Percentiles rank a stretch among this genome's conserved stretches.
Conservation (phyloP, 2,888 invertebrate genomes). For the Euplexia lucipara region DNA sequence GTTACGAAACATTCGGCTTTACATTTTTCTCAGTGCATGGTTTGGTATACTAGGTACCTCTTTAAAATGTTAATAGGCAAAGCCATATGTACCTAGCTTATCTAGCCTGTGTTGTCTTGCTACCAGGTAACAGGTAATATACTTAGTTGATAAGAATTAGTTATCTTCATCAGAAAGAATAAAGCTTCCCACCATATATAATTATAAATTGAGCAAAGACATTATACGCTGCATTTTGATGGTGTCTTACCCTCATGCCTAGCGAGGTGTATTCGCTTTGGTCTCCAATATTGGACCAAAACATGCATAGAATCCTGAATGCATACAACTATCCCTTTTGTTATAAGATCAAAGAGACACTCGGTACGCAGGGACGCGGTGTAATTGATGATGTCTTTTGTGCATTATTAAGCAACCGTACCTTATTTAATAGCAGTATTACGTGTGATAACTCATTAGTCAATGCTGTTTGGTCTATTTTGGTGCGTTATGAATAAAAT, state of each 20-base stretch:
- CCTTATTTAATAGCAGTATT: conserved; percentile 65
- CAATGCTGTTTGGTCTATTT: conserved; percentile 39
- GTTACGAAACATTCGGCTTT: too few relatives aligned
- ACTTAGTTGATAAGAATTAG: too few relatives aligned
- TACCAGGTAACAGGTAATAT: too few relatives aligned
- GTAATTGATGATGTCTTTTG: conserved; percentile 77
- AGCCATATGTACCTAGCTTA: too few relatives aligned
- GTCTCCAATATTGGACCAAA: conserved; percentile 47
- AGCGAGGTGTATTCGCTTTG: conserved; percentile 31
- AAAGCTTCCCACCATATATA: too few relatives aligned
- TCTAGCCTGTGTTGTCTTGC: too few relatives aligned
- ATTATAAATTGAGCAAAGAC: too few relatives aligned
- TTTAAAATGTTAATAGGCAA: too few relatives aligned
- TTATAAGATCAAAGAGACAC: conserved; percentile 79
- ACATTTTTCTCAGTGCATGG: too few relatives aligned
- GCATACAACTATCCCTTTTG: conserved; percentile 77
- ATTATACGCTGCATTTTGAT: conserved; percentile 3
- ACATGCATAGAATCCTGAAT: conserved; percentile 56
- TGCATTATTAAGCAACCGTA: conserved; percentile 75
- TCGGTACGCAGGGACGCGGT: conserved; percentile 68
- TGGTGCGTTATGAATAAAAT: conserved; percentile 38
- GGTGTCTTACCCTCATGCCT: conserved; percentile 4
- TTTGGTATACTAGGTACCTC: too few relatives aligned
- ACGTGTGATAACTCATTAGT: conserved; percentile 63
- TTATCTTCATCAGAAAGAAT: too few relatives aligned